Conservation (phyloP, 1,140 invertebrate species). For the Zophobas atratus region DNA sequence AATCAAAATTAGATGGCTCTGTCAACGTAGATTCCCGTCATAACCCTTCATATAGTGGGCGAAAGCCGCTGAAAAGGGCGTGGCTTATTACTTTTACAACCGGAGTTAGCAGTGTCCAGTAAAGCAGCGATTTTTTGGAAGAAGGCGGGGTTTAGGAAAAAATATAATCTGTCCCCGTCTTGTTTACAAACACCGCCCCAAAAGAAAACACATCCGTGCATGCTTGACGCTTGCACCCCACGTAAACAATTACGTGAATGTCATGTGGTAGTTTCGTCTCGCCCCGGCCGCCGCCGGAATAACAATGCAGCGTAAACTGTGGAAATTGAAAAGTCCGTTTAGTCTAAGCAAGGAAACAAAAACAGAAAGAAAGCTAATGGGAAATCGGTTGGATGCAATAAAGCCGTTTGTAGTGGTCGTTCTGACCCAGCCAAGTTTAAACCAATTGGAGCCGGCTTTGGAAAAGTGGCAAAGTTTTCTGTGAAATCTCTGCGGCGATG, state of each 20-base stretch:
- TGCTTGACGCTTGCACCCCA: constrained; percentile 16
- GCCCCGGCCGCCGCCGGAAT: not conserved
- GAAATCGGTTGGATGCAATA: not conserved
- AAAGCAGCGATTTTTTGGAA: too few species aligned
- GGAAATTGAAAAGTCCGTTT: constrained; percentile 12
- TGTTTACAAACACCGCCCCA: too few species aligned
- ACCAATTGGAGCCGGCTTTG: not conserved
- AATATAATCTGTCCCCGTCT: too few species aligned
- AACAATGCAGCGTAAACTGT: constrained; percentile 11
- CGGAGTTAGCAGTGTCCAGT: too few species aligned
- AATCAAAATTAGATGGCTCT: too few species aligned
- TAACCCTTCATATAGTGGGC: too few species aligned
- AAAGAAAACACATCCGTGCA: not conserved
- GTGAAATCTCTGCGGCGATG: not conserved
- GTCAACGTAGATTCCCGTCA: too few species aligned
- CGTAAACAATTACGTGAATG: constrained; percentile 24
- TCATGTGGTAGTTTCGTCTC: not conserved
- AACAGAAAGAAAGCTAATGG: not conserved
- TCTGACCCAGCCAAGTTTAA: not conserved
- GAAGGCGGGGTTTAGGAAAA: too few species aligned
- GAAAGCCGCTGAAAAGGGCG: too few species aligned
- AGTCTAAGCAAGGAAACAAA: too few species aligned
- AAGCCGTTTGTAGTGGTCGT: constrained; percentile 2
- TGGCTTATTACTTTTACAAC: too few species aligned
- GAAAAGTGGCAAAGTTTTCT: not conserved